These are phyloP conservation scores for Seriola aureovittata DNA, from an alignment of 2,113 vertebrate genomes.

Conservation along the genomic window DNA sequence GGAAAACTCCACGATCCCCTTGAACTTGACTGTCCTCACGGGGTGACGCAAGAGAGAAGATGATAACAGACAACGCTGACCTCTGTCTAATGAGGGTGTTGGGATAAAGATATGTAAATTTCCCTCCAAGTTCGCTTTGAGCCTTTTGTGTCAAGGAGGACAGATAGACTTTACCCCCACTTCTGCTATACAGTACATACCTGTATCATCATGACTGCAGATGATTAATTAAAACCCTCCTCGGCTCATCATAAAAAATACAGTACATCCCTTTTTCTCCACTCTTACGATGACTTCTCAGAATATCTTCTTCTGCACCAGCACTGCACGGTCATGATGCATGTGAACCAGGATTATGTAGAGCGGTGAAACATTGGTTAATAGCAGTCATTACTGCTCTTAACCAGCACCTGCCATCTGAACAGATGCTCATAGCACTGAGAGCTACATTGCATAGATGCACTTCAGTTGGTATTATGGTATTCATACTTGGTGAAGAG, in stretches of 20 bases:
- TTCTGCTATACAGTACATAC: not conserved
- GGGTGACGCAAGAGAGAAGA: slow-evolving; percentile 23
- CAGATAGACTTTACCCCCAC: not conserved
- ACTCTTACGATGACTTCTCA: not conserved
- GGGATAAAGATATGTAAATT: slow-evolving; percentile 56
- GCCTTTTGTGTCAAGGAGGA: slow-evolving; percentile 36
- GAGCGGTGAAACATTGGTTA: slow-evolving; percentile 60
- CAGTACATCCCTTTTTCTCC: not conserved
- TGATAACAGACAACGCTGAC: slow-evolving; percentile 52
- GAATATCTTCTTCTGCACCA: not conserved
- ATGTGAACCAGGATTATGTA: slow-evolving; percentile 50
- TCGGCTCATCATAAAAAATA: slow-evolving; percentile 18
- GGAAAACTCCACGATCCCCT: slow-evolving; percentile 35
- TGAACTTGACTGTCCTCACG: slow-evolving; percentile 33
- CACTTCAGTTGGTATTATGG: slow-evolving; percentile 64
- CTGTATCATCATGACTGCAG: not conserved
- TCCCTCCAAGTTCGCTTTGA: slow-evolving; percentile 25
- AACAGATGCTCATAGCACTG: slow-evolving; percentile 51
- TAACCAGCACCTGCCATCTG: slow-evolving; percentile 69
- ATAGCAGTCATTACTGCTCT: slow-evolving; percentile 71
- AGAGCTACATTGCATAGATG: slow-evolving; percentile 46
- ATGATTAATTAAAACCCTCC: slow-evolving; percentile 12
- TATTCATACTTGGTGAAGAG: slow-evolving; percentile 57
- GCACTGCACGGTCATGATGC: slow-evolving; percentile 15
- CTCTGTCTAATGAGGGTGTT: slow-evolving; percentile 58